These are phyloP conservation scores for Leucoptera coffeella DNA, from an alignment of 2,888 invertebrate species.

Conservation along the genomic window DNA sequence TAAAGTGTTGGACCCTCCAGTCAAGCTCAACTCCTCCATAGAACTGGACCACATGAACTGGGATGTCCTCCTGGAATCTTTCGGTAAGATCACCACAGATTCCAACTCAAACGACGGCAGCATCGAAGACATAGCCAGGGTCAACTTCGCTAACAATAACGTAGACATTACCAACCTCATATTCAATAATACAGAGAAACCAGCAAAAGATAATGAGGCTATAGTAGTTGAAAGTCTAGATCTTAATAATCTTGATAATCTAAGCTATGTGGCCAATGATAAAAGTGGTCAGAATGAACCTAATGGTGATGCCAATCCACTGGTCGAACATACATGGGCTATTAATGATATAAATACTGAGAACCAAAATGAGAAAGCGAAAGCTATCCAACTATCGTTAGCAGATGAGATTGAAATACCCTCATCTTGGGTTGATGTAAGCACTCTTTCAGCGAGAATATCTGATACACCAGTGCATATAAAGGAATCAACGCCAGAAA, in stretches of 20 bases:
- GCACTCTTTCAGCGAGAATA: conserved; percentile 59
- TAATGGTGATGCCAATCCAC: conserved; percentile 2
- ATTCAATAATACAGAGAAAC: conserved; percentile 22
- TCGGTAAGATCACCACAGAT: conserved; percentile 36
- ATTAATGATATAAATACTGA: neutral
- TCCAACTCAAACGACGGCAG: conserved; percentile 36
- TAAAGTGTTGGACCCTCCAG: conserved; percentile 12
- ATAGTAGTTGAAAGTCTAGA: conserved; percentile 24
- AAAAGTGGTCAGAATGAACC: neutral
- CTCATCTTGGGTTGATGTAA: conserved; percentile 70
- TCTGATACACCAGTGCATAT: conserved; percentile 59
- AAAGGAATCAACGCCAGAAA: conserved; percentile 52
- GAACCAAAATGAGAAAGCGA: conserved; percentile 11
- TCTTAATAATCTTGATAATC: conserved; percentile 17
- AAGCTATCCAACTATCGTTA: conserved; percentile 64
- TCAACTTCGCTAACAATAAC: conserved; percentile 14
- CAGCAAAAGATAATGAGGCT: conserved; percentile 13
- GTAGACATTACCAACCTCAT: conserved; percentile 37
- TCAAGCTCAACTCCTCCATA: conserved; percentile 11
- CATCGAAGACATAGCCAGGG: conserved; percentile 25
- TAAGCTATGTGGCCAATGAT: conserved; percentile 18
- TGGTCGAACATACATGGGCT: conserved; percentile 16
- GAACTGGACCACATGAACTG: conserved; percentile 35
- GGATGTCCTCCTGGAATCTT: conserved; percentile 40
- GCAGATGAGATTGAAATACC: conserved; percentile 72